Conservation (phyloP, 2,797 vertebrate genomes). For the Pyrocephalus nanus region DNA sequence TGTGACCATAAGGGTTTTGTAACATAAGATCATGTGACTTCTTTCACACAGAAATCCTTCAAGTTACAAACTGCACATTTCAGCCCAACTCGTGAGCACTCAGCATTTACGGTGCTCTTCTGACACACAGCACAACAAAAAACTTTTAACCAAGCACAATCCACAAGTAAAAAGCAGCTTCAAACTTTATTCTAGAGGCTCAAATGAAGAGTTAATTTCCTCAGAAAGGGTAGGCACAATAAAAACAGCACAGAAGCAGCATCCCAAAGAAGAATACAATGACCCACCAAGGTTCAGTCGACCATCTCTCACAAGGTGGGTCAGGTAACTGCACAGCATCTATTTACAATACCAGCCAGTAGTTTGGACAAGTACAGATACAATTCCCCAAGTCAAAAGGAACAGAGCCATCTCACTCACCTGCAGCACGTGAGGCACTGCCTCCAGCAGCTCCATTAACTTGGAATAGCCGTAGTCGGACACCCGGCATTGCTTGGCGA, state of each 20-base stretch:
- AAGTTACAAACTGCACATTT: neutral
- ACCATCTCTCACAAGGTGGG: neutral
- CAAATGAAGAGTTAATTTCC: neutral
- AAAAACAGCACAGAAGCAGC: neutral
- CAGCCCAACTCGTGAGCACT: neutral
- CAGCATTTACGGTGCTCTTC: neutral
- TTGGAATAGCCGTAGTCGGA: conserved; percentile 97
- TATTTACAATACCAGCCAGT: neutral
- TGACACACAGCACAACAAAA: neutral
- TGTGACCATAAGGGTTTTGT: neutral
- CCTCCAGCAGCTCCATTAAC: conserved; percentile 93
- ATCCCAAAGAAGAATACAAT: neutral
- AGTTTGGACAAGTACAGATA: neutral
- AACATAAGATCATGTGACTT: neutral
- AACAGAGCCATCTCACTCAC: conserved; percentile 66
- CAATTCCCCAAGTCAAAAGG: neutral
- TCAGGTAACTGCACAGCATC: fast-evolving
- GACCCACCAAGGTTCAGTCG: neutral
- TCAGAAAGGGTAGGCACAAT: neutral
- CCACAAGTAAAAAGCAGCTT: neutral
- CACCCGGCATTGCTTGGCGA: conserved; percentile 96
- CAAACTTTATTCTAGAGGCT: neutral
- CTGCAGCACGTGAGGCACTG: conserved; percentile 95
- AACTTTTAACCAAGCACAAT: neutral
- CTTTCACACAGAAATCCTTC: neutral